Conservation (phyloP, 2,888 invertebrate genomes). For the Polydrusus pterygomalis region DNA sequence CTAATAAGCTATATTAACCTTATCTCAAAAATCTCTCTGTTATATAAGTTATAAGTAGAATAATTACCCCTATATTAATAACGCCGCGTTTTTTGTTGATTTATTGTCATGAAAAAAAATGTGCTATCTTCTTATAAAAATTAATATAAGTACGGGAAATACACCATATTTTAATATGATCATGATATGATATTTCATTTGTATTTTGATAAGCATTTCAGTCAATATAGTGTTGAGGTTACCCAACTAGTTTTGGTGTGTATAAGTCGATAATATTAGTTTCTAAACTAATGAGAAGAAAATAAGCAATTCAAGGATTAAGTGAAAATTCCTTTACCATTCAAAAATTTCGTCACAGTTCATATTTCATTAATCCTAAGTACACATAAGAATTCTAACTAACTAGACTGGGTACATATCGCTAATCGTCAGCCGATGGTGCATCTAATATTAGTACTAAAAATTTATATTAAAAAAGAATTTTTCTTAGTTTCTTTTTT, state of each 20-base stretch:
- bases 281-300: too few relatives aligned
- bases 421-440: too few relatives aligned
- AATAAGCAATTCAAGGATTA: too few relatives aligned
- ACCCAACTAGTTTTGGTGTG: neutral
- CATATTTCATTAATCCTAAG: too few relatives aligned
- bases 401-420: too few relatives aligned
- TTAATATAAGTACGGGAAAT: slow-evolving; percentile 1
- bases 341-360: too few relatives aligned
- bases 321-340: too few relatives aligned
- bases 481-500: too few relatives aligned
- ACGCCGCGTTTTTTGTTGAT: neutral
- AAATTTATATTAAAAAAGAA: too few relatives aligned
- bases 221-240: neutral
- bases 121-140: neutral
- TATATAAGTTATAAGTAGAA: slow-evolving; percentile 1
- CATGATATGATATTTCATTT: neutral
- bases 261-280: neutral
- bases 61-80: slow-evolving; percentile 4
- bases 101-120: neutral
- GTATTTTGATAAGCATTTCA: slow-evolving; percentile 9
- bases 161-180: neutral
- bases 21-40: slow-evolving; percentile 14
- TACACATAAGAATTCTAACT: too few relatives aligned
- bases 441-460: too few relatives aligned
- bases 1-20: neutral